Percentiles rank a stretch among this genome's conserved stretches.
Evolutionary conservation across 1,140 invertebrate species (phyloP).

Genomic region (Nasonia vitripennis): DNA sequence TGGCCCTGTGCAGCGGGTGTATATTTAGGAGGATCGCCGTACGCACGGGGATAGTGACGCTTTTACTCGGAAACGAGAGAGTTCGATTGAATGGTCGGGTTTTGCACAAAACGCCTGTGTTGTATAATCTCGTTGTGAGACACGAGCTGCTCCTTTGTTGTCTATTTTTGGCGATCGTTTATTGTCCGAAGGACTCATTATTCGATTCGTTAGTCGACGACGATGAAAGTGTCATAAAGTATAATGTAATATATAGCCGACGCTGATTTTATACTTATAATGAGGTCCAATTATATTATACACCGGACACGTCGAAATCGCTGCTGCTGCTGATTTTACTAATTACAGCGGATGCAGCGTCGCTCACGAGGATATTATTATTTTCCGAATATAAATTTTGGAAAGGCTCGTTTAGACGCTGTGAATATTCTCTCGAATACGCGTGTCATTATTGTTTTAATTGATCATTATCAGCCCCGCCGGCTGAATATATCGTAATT

Average conservation of each 20-base stretch:
- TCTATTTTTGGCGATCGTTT: not conserved
- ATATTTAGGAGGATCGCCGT: no score
- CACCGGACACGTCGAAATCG: no score
- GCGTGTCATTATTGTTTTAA: not conserved
- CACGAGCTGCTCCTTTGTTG: not conserved
- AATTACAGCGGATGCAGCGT: not conserved
- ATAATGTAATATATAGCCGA: no score
- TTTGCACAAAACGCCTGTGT: not conserved
- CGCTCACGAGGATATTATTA: not conserved
- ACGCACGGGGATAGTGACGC: no score
- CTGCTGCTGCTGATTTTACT: not conserved
- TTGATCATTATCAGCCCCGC: not conserved
- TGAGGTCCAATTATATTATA: no score
- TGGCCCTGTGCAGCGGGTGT: not conserved
- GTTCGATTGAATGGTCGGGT: no score
- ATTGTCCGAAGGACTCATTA: not conserved
- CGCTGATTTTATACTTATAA: no score
- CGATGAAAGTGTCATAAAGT: no score
- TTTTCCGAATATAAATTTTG: not conserved
- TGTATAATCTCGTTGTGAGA: not conserved
- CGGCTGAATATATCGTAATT: not conserved
- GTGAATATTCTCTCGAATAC: not conserved
- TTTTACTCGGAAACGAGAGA: no score
- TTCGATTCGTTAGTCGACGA: not conserved
- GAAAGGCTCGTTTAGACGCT: not conserved